A percentile compares a stretch with the other conserved stretches of the same genome.
These are phyloP conservation scores for Rana temporaria DNA, from an alignment of 2,113 vertebrate species.

Conservation along the genomic window DNA sequence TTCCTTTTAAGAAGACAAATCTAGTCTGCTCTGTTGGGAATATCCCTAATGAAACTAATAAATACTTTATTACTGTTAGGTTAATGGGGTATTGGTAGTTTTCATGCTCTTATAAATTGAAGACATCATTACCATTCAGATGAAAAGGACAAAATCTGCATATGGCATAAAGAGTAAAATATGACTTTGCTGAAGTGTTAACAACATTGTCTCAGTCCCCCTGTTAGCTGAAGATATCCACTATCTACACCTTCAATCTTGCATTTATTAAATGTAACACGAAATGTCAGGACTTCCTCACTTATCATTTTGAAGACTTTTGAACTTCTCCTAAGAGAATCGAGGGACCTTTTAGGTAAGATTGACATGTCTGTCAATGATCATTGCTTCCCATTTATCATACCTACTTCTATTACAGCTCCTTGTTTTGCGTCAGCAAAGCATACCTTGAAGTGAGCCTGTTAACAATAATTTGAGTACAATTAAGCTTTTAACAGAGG, in stretches of 20 bases:
- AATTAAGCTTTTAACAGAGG: slow-evolving; percentile 37
- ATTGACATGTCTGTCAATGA: background rate
- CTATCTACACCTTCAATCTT: background rate
- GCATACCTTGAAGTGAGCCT: slow-evolving; percentile 2
- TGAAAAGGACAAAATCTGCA: slow-evolving; percentile 51
- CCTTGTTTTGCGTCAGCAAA: background rate
- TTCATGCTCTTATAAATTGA: slow-evolving; percentile 10
- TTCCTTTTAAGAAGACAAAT: background rate
- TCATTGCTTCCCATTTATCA: background rate
- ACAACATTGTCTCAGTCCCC: background rate
- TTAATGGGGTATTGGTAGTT: slow-evolving; percentile 3
- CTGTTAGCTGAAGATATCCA: background rate
- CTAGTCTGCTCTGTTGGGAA: background rate
- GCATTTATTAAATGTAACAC: background rate
- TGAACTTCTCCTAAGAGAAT: background rate
- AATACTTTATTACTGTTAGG: background rate
- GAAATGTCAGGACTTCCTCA: background rate
- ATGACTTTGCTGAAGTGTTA: background rate
- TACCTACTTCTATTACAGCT: background rate
- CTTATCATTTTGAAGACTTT: background rate
- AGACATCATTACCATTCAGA: slow-evolving; percentile 30
- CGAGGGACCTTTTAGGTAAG: background rate
- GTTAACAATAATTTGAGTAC: slow-evolving; percentile 51
- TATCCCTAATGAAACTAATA: slow-evolving; percentile 21
- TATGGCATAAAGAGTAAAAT: slow-evolving; percentile 32